A percentile compares a stretch with the other conserved stretches of the same genome.
These are phyloP conservation scores for Discoglossus pictus DNA, from an alignment of 2,797 vertebrate species.

Conservation along the genomic window DNA sequence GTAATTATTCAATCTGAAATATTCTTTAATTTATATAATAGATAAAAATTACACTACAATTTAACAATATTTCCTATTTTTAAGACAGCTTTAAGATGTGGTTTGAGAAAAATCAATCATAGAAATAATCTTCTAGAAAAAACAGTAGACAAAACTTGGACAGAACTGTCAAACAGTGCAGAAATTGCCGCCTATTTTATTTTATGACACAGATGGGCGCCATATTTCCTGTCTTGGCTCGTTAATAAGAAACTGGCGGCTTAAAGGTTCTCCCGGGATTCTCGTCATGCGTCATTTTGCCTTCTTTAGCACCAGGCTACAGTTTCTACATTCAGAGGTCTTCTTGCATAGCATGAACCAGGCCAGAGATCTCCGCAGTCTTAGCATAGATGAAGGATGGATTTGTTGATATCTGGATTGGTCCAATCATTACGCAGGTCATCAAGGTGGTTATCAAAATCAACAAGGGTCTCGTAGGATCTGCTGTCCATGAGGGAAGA, in stretches of 20 bases:
- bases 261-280: constrained; percentile 11
- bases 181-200: constrained; percentile 46
- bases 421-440: constrained; percentile 98
- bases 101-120: background rate
- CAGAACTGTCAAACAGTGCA: constrained; percentile 54
- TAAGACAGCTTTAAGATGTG: constrained; percentile 1
- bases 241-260: background rate
- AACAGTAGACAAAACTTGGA: constrained; percentile 62
- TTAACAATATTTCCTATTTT: background rate
- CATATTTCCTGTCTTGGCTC: constrained; percentile 27
- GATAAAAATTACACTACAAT: background rate
- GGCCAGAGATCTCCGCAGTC: constrained; percentile 12
- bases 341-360: constrained; percentile 42
- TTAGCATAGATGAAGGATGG: constrained; percentile 92
- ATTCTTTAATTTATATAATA: background rate
- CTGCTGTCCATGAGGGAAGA: constrained; percentile 86
- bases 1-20: background rate
- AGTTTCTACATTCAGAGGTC: constrained; percentile 34
- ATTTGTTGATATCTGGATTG: constrained; percentile 96
- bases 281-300: background rate
- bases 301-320: constrained; percentile 28
- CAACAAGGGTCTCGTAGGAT: constrained; percentile 89
- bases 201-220: constrained; percentile 34
- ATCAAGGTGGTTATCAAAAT: constrained; percentile 97
- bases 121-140: constrained; percentile 66